Conservation (phyloP, 2,888 invertebrate genomes). For the Scaptodrosophila latifasciaeformis region DNA sequence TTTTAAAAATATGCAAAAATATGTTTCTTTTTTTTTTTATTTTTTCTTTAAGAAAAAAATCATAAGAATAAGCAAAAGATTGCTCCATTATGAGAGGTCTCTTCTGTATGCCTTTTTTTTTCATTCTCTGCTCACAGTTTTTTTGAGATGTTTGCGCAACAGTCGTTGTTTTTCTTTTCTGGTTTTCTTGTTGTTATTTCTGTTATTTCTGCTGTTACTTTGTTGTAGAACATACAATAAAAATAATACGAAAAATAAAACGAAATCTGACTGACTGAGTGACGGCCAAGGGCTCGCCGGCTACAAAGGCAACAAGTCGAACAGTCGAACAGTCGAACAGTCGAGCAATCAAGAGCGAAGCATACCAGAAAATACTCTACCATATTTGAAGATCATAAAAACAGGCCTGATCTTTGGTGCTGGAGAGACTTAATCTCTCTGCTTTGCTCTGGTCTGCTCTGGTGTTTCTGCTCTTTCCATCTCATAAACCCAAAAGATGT, state of each 20-base stretch:
- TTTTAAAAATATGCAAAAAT: constrained; percentile 67
- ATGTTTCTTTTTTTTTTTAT: too few relatives aligned
- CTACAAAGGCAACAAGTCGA: constrained; percentile 62
- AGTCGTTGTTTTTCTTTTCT: constrained; percentile 18
- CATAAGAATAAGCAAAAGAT: constrained; percentile 29
- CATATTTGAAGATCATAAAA: constrained; percentile 66
- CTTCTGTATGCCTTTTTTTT: neutral
- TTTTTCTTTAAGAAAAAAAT: constrained; percentile 44
- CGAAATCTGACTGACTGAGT: neutral
- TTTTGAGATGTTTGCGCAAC: constrained; percentile 17
- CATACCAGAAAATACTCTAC: constrained; percentile 16
- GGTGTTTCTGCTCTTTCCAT: neutral
- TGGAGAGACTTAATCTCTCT: neutral
- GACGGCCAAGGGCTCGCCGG: constrained; percentile 46
- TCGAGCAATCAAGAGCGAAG: constrained; percentile 47
- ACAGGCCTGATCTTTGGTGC: constrained; percentile 35
- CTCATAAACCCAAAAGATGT: constrained; percentile 33
- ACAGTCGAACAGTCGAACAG: too few relatives aligned
- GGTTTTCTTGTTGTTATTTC: constrained; percentile 23
- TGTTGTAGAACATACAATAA: constrained; percentile 56
- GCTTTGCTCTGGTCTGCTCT: too few relatives aligned
- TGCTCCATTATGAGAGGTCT: constrained; percentile 52
- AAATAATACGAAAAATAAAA: constrained; percentile 12
- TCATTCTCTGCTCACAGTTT: too few relatives aligned
- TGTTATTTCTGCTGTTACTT: constrained; percentile 51